Percentiles rank a stretch among this genome's conserved stretches.
Evolutionary conservation across 1,140 invertebrate species (phyloP).

Genomic region (Drosophila murphyi): DNA sequence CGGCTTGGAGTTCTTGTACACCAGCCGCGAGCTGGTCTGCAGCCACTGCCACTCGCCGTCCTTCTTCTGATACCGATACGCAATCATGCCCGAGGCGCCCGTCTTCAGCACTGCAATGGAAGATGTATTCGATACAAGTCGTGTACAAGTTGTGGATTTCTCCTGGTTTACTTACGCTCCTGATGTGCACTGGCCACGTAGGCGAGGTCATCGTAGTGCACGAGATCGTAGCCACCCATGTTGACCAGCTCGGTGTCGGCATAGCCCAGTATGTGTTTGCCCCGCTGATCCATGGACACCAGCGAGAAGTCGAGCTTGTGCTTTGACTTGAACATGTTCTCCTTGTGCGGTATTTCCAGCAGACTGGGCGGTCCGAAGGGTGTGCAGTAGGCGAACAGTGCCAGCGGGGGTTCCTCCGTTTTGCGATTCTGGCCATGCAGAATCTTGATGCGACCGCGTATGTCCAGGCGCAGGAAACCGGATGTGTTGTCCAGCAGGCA

Average conservation of each 20-base stretch:
- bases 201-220: constrained; percentile 98
- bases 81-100: constrained; percentile 98
- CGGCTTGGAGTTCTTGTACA: constrained; percentile 99
- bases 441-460: constrained; percentile 97
- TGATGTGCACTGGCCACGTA: constrained; percentile 99
- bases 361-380: constrained; percentile 98
- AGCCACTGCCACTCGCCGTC: constrained; percentile 98
- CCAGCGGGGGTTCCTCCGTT: constrained; percentile 96
- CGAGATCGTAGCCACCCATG: constrained; percentile 97
- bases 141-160: background rate
- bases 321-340: constrained; percentile 99
- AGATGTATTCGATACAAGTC: background rate
- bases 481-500: constrained; percentile 99
- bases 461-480: constrained; percentile 98
- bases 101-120: constrained; percentile 96
- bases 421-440: constrained; percentile 98
- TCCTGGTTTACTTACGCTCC: constrained; percentile 93
- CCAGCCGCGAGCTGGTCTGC: constrained; percentile 97
- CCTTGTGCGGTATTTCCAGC: constrained; percentile 95
- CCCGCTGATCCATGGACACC: constrained; percentile 98
- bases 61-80: constrained; percentile 97
- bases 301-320: constrained; percentile 98
- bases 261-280: constrained; percentile 97
- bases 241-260: constrained; percentile 95
- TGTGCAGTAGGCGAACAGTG: constrained; percentile 98